Evolutionary conservation across 2,113 vertebrate genomes (phyloP).

Genomic region (Synodontis membranacea): DNA sequence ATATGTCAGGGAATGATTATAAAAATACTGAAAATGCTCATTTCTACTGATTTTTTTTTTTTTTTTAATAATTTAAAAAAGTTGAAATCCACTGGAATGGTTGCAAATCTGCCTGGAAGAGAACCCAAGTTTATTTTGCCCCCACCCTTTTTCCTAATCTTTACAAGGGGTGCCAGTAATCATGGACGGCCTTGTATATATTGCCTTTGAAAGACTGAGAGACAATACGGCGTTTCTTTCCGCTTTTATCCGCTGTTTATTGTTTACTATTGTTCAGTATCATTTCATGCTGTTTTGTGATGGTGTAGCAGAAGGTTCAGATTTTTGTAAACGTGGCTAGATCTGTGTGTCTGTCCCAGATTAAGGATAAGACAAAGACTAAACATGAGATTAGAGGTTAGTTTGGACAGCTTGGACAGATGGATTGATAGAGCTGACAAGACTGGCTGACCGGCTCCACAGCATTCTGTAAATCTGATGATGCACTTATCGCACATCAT

Average conservation of each 20-base stretch:
- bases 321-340: conserved; percentile 29
- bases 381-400: conserved; percentile 51
- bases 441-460: conserved; percentile 10
- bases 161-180: too few species aligned
- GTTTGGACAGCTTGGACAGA: conserved; percentile 33
- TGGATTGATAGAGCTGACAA: conserved; percentile 24
- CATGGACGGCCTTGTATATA: too few species aligned
- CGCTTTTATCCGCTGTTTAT: not conserved
- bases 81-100: too few species aligned
- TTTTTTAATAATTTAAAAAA: too few species aligned
- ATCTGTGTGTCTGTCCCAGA: conserved; percentile 25
- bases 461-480: conserved; percentile 43
- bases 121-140: too few species aligned
- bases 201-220: not conserved
- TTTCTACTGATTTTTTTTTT: too few species aligned
- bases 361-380: conserved; percentile 40
- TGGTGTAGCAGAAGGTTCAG: conserved; percentile 26
- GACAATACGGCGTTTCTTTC: not conserved
- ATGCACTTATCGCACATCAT: conserved; percentile 2
- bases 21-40: too few species aligned
- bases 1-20: too few species aligned
- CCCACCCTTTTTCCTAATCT: too few species aligned
- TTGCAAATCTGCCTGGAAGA: too few species aligned
- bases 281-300: conserved; percentile 9
- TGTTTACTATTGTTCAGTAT: conserved; percentile 11